Evolutionary conservation across 2,113 vertebrate genomes (phyloP).

Genomic region (Hassar affinis): DNA sequence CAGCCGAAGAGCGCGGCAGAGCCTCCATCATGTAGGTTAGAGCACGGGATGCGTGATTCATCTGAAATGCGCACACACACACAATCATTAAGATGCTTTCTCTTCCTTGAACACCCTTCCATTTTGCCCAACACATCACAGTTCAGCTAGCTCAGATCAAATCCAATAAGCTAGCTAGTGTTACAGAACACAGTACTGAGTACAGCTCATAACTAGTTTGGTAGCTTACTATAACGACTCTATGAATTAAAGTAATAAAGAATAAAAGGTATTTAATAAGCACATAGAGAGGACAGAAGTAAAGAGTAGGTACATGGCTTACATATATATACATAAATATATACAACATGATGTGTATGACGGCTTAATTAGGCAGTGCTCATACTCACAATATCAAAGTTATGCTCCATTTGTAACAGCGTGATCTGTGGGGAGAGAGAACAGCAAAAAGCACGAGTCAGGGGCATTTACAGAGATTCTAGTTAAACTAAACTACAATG

Average conservation of each 20-base stretch:
- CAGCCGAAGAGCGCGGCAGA: conserved; percentile 94
- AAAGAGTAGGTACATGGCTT: not conserved
- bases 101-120: not conserved
- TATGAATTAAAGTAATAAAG: not conserved
- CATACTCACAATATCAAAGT: conserved; percentile 99
- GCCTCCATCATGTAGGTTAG: conserved; percentile 99
- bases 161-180: not conserved
- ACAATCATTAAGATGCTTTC: not conserved
- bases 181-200: not conserved
- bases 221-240: not conserved
- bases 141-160: too few relatives aligned
- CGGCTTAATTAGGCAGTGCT: too few relatives aligned
- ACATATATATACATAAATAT: too few relatives aligned
- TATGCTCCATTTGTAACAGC: conserved; percentile 98
- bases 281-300: not conserved
- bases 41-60: conserved; percentile 98
- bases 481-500: not conserved
- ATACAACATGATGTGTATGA: too few relatives aligned
- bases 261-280: not conserved
- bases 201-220: not conserved
- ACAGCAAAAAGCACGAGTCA: not conserved
- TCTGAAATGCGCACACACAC: conserved; percentile 68
- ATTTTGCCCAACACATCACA: too few relatives aligned
- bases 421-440: conserved; percentile 81
- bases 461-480: not conserved